Conservation (phyloP, 64 coral and sea anemone genomes). For the Catalaphyllia jardinei region DNA sequence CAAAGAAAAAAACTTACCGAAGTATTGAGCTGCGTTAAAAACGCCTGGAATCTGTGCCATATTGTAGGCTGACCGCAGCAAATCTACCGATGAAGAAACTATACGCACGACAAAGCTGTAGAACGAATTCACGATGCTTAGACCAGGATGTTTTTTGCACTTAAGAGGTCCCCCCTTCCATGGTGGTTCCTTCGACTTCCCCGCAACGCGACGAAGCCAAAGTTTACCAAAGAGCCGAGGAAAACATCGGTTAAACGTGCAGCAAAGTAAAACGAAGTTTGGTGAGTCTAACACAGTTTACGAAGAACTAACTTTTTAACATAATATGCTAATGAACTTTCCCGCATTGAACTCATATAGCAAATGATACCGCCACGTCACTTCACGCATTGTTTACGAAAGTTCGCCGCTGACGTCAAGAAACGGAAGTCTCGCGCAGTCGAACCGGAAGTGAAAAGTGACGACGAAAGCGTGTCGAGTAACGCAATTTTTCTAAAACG, state of each 20-base stretch:
- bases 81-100: constrained; percentile 10
- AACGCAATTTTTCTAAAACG: not conserved
- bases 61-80: constrained; percentile 13
- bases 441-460: constrained; percentile 21
- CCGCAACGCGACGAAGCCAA: constrained; percentile 34
- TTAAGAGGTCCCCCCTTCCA: not conserved
- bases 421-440: constrained; percentile 33
- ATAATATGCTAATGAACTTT: constrained; percentile 20
- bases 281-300: not conserved
- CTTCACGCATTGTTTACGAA: constrained; percentile 54
- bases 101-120: not conserved
- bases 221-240: constrained; percentile 11
- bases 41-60: constrained; percentile 17
- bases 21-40: constrained; percentile 16
- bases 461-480: not conserved
- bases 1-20: constrained; percentile 23
- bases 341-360: not conserved
- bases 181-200: constrained; percentile 14
- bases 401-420: constrained; percentile 24
- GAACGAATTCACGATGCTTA: constrained; percentile 31
- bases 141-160: not conserved
- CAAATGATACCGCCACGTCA: constrained; percentile 43
- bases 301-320: not conserved
- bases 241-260: constrained; percentile 13
- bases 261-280: constrained; percentile 2